These are phyloP conservation scores for Agriotes lineatus DNA, from an alignment of 2,888 invertebrate genomes.

Conservation along the genomic window DNA sequence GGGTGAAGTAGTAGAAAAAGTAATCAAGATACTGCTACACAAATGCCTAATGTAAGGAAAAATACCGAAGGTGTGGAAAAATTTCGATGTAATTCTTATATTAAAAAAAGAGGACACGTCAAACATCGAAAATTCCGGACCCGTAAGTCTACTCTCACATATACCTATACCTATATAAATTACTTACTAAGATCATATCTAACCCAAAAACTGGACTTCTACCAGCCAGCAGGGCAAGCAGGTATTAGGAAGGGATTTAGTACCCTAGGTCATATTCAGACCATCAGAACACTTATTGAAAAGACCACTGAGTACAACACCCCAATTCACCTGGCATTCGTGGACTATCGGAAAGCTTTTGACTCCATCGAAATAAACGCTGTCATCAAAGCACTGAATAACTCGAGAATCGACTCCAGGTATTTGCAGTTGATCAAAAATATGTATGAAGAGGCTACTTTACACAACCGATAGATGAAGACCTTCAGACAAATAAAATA, in stretches of 20 bases:
- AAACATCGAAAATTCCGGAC: conserved; percentile 2
- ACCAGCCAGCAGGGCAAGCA: not conserved
- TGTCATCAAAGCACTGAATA: not conserved
- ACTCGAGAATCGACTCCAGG: not conserved
- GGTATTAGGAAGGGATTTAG: not conserved
- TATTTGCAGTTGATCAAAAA: not conserved
- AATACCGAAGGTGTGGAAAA: not conserved
- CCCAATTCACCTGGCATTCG: not conserved
- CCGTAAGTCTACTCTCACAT: not conserved
- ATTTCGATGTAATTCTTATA: not conserved
- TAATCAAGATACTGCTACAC: not conserved
- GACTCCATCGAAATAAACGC: not conserved
- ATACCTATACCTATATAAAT: not conserved
- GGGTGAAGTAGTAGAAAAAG: not conserved
- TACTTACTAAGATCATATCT: not conserved
- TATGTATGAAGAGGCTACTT: not conserved
- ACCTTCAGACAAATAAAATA: conserved; percentile 1
- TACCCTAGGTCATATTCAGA: not conserved
- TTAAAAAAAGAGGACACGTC: conserved; percentile 1
- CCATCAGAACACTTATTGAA: not conserved
- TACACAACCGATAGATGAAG: not conserved
- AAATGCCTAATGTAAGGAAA: not conserved
- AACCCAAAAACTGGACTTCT: not conserved
- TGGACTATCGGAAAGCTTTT: conserved; percentile 3
- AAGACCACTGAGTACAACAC: conserved; percentile 2